These are phyloP conservation scores for crab-eating macaque (Macaca fascicularis) DNA, from an alignment of 2,113 vertebrate genomes.

Conservation along the genomic window T2T-MFA8v1.1 NC_088380.1:108372501-108373000, in stretches of 20 bases:
- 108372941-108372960: too few relatives aligned
- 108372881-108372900: too few relatives aligned
- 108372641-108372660: neutral
- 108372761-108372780: slow-evolving; percentile 8
- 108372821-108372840: neutral
- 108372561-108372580: neutral
- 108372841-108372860: neutral
- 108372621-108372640: neutral
- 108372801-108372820: neutral
- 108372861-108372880: neutral
- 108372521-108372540: neutral
- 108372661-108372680: neutral
- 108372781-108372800: neutral
- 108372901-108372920: too few relatives aligned
- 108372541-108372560: neutral
- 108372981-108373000: too few relatives aligned
- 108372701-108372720: neutral
- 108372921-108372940: too few relatives aligned
- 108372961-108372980: too few relatives aligned
- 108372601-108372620: neutral
- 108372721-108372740: neutral
- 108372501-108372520: neutral
- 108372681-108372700: neutral
- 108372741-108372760: neutral
- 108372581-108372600: slow-evolving; percentile 9